phyloP scores from a whole-genome alignment of 2,888 invertebrate species.

The Neocrepidodera transversa region DNA sequence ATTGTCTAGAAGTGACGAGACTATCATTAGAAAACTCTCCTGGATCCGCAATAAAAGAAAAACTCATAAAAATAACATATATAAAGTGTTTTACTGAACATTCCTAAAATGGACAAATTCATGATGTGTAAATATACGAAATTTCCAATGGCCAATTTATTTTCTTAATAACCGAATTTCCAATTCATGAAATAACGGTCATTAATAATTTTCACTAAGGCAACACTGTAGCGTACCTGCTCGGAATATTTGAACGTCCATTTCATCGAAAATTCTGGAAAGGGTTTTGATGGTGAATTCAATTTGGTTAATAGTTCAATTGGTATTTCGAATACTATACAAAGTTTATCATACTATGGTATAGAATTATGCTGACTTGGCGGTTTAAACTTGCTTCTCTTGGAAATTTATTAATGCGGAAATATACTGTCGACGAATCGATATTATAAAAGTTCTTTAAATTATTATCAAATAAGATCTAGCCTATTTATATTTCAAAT shows the following conservation, averaged over 20 bases:
- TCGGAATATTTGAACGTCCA: background rate
- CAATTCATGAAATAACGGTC: background rate
- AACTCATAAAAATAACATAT: constrained; percentile 5
- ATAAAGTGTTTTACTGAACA: constrained; percentile 12
- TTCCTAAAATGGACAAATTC: background rate
- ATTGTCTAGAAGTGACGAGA: constrained; percentile 25
- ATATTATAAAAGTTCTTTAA: no score
- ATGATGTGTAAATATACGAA: constrained; percentile 5
- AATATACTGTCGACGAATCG: no score
- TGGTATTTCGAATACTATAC: background rate
- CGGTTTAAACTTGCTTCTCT: background rate
- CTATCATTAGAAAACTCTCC: constrained; percentile 16
- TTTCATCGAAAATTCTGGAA: background rate
- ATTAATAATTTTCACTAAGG: background rate
- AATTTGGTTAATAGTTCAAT: background rate
- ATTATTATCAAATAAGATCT: no score
- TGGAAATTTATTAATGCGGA: no score
- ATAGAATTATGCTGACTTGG: constrained; percentile 3
- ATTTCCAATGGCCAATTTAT: no score
- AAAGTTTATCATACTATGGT: constrained; percentile 5
- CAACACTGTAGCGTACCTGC: background rate
- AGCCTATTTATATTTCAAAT: no score
- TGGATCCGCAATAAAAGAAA: background rate
- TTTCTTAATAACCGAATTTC: background rate
- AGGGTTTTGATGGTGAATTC: background rate